A percentile compares a stretch with the other conserved stretches of the same genome.
Conservation (phyloP, 2,113 vertebrate species). For the Hippocampus abdominalis region DNA sequence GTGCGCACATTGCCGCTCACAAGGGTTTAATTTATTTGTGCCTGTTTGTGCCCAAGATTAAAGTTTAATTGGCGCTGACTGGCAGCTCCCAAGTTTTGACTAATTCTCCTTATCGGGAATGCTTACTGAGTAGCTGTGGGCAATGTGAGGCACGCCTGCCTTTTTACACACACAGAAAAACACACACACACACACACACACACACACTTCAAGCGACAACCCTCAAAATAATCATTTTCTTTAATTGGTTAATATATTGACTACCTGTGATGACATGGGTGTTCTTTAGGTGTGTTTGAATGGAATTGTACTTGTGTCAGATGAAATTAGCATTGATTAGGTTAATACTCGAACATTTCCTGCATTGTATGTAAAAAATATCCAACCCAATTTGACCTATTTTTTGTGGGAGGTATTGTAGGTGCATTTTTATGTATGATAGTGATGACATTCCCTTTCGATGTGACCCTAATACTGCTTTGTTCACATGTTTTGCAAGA, state of each 20-base stretch:
- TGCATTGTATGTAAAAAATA: background rate
- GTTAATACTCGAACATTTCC: background rate
- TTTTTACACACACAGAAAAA: slow-evolving; percentile 31
- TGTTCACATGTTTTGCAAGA: no score
- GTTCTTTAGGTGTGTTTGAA: slow-evolving; percentile 24
- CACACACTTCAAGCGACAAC: slow-evolving; percentile 29
- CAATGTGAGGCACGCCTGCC: slow-evolving; percentile 72
- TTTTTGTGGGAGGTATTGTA: background rate
- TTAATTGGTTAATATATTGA: slow-evolving; percentile 64
- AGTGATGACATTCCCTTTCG: no score
- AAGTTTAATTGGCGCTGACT: slow-evolving; percentile 82
- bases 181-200: slow-evolving; percentile 25
- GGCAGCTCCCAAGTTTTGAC: slow-evolving; percentile 82
- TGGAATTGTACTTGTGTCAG: background rate
- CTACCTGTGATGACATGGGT: slow-evolving; percentile 60
- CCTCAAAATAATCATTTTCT: slow-evolving; percentile 62
- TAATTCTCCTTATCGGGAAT: slow-evolving; percentile 82
- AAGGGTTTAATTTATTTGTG: slow-evolving; percentile 83
- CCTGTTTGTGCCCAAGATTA: slow-evolving; percentile 83
- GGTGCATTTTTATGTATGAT: no score
- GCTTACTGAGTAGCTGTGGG: slow-evolving; percentile 79
- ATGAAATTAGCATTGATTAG: background rate
- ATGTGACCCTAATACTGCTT: no score
- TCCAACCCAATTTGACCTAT: background rate
- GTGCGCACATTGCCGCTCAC: slow-evolving; percentile 78